A percentile compares a stretch with the other conserved stretches of the same genome.
phyloP scores from a whole-genome alignment of 53 echinoderm and acorn worm species.

The Henricia sp. region DNA sequence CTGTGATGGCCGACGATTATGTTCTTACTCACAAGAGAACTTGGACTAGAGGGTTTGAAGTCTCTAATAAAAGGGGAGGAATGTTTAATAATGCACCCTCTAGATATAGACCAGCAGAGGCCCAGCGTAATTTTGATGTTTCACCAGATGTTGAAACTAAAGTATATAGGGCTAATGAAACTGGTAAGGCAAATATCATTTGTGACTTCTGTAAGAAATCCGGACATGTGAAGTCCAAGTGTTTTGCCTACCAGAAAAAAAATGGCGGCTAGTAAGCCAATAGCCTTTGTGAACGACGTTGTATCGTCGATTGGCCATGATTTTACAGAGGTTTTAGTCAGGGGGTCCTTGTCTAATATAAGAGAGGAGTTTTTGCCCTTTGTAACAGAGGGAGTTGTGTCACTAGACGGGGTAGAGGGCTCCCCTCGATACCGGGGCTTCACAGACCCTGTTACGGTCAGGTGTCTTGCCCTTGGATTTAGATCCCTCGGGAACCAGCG shows the following conservation, averaged over 20 bases:
- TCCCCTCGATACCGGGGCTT: not conserved
- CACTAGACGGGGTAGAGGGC: not conserved
- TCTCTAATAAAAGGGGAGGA: no score
- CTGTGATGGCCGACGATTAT: slow-evolving; percentile 48
- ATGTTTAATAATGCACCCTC: not conserved
- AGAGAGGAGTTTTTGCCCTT: slow-evolving; percentile 26
- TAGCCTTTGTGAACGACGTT: not conserved
- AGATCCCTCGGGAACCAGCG: not conserved
- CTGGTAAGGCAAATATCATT: not conserved
- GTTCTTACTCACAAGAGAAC: not conserved
- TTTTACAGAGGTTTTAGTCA: not conserved
- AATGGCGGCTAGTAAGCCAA: not conserved
- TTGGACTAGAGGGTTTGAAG: not conserved
- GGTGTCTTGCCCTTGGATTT: slow-evolving; percentile 13
- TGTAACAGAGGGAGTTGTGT: slow-evolving; percentile 6
- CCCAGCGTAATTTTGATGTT: no score
- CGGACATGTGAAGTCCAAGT: not conserved
- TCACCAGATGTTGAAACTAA: no score
- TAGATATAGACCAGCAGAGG: not conserved
- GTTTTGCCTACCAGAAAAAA: not conserved
- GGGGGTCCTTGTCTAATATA: not conserved
- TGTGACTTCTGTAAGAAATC: slow-evolving; percentile 4
- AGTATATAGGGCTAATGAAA: no score
- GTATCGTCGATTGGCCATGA: no score
- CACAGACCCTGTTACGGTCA: slow-evolving; percentile 7